Base-by-base conservation (phyloP, 2,113 vertebrate genomes). In the Mungos mungo region DNA sequence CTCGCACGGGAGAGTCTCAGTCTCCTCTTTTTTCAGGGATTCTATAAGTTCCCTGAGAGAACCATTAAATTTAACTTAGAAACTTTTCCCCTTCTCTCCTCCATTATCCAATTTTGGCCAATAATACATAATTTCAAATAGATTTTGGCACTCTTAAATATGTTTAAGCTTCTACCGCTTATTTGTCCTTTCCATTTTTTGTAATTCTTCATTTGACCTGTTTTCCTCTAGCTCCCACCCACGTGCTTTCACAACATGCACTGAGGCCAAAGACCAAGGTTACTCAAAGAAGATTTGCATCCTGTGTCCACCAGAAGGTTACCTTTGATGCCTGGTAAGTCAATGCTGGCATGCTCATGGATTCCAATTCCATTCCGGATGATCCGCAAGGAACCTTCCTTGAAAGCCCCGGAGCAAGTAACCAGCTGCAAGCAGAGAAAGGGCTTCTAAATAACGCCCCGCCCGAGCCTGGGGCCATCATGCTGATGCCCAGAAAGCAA, bases 281-380 rank as follows among this genome's bases (percentile, higher is more conserved):
- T 88, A 93, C 68, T 79, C 60, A 86, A 38, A 1, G 54, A 90
- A 92, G 52, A 92, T 3, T 63, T 90, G 45, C 21, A 81, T 21
- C 91, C n/a, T 79, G 7, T 9, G 19, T 35, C 82, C 60, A 80
- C 91, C 33, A 0, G 52, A 89, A 86, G 38, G 68, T 41, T 95
- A 99, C 99, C 99, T 99, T 99, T 99, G 97, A 99, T 99, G 92
- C 99, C 99, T 0, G 99, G 99, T 94, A 99, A 98, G 98, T 99
- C 99, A 4, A 99, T 99, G 98, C 99, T 99, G 98, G 99, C 99
- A 0, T 99, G 99, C 97, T 99, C 99, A 0, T 99, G 99, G 97
- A 99, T 99, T 54, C 99, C 99, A 16, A 99, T 99, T 93, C 99
- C 99, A 0, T 99, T 99, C 86, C 99, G 99, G 98, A 99, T 99